phyloP scores from a whole-genome alignment of 2,888 invertebrate genomes.

The Brenthis daphne region DNA sequence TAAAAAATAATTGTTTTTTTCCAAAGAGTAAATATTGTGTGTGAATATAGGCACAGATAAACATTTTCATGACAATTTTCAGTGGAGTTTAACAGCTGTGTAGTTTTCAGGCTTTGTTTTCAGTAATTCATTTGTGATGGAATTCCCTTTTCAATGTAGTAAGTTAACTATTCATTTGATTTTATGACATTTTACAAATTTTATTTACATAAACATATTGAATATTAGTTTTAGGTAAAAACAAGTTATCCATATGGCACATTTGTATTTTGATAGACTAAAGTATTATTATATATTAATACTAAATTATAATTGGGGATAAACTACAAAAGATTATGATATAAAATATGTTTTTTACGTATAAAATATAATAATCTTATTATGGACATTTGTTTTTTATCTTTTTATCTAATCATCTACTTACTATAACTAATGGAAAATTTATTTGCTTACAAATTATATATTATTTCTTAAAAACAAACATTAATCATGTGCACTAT shows the following conservation, averaged over 20 bases:
- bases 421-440: not conserved
- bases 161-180: constrained; percentile 44
- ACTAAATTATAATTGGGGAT: no score
- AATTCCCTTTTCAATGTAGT: constrained; percentile 66
- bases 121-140: constrained; percentile 50
- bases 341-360: no score
- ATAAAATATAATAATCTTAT: no score
- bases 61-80: constrained; percentile 55
- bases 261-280: not conserved
- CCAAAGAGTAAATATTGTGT: constrained; percentile 42
- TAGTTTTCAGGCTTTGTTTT: constrained; percentile 38
- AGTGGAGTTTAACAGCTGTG: constrained; percentile 61
- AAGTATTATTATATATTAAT: no score
- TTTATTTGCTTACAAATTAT: not conserved
- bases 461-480: not conserved
- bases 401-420: constrained; percentile 6
- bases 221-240: not conserved
- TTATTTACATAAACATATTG: not conserved
- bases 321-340: no score
- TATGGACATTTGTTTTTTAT: not conserved
- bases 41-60: constrained; percentile 67
- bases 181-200: not conserved
- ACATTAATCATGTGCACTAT: no score
- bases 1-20: constrained; percentile 42
- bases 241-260: constrained; percentile 11